Evolutionary conservation across 2,888 invertebrate genomes (phyloP), one percentile per base, ranked within the genome.

Genomic region (Saturnia pavonia): DNA sequence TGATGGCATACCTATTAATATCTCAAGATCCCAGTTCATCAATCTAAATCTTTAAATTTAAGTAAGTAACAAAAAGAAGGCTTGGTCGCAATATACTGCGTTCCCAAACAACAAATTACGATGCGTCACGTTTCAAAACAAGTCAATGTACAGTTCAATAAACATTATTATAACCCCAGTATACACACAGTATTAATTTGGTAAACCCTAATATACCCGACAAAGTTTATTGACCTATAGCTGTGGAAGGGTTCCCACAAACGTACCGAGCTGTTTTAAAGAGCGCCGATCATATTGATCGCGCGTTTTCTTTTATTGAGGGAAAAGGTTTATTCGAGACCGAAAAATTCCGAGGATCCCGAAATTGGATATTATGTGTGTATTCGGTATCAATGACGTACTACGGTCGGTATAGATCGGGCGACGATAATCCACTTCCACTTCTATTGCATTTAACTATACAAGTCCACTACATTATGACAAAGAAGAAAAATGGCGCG

Each of bases 111-210:
- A 14, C 57, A 14, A 60, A 60, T 60, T 27, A 14, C 57, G 57
- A 60, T 27, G 12, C 25, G 14, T 60, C 57, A 14, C 6, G 14
- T 2, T 60, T 60, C 25, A 6, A 25, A 60, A 60, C 14, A 25
- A 60, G 57, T 60, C 57, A 60, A 14, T 60, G 57, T 60, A 60
- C 19, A 27, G 54, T 60, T 27, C 14, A 16, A 60, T 60, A 60
- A 60, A 60, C 48, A 19, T 51, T 60, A 60, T 60, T 25, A 60
- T 27, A 27, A 60, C 57, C 27, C 11, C 14, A 14, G 12, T 27
- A 54, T 54, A 22, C n/a, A 27, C 25, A 34, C 34, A 34, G 11
- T 60, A 60, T 27, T 54, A 54, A 22, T n/a, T n/a, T n/a, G 22
- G 54, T 60, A 60, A 60, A 14, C 27, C 57, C 27, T 14, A 27